phyloP scores from a whole-genome alignment of 37 sponge, comb jelly and placozoan genomes.

The Chondrilla cf. caribensis region DNA sequence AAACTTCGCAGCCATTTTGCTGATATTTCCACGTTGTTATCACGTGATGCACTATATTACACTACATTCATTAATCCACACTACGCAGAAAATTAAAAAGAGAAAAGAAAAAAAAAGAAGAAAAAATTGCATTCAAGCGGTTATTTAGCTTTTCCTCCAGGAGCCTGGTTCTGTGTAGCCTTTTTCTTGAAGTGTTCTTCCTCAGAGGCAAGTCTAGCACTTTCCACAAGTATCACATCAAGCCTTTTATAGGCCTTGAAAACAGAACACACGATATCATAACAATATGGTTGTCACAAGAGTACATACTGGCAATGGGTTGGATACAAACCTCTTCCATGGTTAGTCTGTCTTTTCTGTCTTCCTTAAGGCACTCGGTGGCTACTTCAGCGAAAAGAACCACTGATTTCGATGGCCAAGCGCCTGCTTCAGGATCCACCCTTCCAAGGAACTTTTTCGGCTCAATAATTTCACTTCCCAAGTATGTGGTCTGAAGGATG shows the following conservation, averaged over 20 bases:
- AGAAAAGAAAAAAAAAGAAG: too few relatives aligned
- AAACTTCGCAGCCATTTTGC: too few relatives aligned
- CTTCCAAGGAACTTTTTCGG: constrained; percentile 39
- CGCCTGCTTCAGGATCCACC: constrained; percentile 67
- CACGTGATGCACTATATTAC: not conserved
- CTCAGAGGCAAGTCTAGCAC: constrained; percentile 44
- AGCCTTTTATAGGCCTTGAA: constrained; percentile 46
- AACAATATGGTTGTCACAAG: too few relatives aligned
- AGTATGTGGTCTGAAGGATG: not conserved
- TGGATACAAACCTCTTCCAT: constrained; percentile 41
- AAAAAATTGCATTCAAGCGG: too few relatives aligned
- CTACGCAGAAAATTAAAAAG: too few relatives aligned
- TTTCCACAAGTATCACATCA: constrained; percentile 32
- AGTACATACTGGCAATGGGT: not conserved
- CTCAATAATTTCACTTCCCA: constrained; percentile 35
- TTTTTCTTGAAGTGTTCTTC: constrained; percentile 36
- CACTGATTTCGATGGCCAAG: constrained; percentile 71
- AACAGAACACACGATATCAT: not conserved
- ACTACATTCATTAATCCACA: too few relatives aligned
- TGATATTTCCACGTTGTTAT: not conserved
- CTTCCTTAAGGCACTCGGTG: constrained; percentile 49
- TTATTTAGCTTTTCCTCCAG: too few relatives aligned
- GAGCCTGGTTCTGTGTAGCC: too few relatives aligned
- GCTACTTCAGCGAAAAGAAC: constrained; percentile 53
- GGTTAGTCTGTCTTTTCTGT: constrained; percentile 23